These are phyloP conservation scores for Drosophila punjabiensis DNA, from an alignment of 1,140 invertebrate genomes.

Conservation along the genomic window DNA sequence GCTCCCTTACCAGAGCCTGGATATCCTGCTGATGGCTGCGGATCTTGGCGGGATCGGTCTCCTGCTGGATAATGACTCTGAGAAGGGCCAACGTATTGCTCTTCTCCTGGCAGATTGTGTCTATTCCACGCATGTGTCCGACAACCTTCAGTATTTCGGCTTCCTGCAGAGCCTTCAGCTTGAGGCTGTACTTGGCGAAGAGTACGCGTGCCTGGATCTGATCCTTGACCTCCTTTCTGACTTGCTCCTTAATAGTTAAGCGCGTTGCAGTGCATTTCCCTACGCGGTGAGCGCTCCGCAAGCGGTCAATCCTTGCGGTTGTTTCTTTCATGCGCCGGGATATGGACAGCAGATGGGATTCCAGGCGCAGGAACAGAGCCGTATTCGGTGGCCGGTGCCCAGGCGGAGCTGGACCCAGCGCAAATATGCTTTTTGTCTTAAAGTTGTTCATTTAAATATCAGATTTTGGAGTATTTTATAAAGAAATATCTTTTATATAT, in stretches of 20 bases:
- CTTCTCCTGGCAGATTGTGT: not conserved
- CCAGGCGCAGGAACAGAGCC: not conserved
- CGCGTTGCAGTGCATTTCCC: not conserved
- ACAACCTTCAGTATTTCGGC: constrained; percentile 12
- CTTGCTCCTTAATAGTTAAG: not conserved
- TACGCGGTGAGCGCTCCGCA: not conserved
- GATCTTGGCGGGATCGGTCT: not conserved
- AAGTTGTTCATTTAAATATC: not conserved
- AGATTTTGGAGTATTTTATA: not conserved
- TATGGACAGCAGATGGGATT: not conserved
- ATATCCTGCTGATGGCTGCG: not conserved
- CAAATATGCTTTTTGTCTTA: not conserved
- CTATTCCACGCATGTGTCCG: not conserved
- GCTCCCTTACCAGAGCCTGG: not conserved
- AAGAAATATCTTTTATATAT: not conserved
- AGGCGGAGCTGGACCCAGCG: not conserved
- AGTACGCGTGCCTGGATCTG: not conserved
- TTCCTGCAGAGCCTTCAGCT: constrained; percentile 14
- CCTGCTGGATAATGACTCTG: not conserved
- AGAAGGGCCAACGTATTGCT: not conserved
- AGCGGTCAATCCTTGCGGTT: not conserved
- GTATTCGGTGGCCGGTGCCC: not conserved
- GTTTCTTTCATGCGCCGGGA: not conserved
- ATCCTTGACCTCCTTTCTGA: not conserved
- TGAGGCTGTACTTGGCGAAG: not conserved